Base-by-base conservation (phyloP, 92 coral and sea anemone genomes). In the Actinernus sp. region DNA sequence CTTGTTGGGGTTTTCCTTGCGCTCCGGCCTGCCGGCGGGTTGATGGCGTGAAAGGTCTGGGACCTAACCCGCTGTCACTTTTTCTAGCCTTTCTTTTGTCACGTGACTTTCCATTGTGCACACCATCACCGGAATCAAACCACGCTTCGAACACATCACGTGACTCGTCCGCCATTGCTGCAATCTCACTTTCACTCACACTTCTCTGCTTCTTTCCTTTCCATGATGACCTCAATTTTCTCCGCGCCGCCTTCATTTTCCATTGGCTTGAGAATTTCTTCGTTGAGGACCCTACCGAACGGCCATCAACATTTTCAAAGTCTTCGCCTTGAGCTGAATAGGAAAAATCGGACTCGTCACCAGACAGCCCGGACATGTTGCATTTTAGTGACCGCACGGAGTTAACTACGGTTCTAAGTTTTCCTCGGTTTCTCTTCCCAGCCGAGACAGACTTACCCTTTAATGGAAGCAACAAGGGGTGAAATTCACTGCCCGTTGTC, bases 121-220 rank as follows among this genome's bases (percentile, higher is more conserved):
- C n/a, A n/a, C n/a, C n/a, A n/a, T n/a, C n/a, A n/a, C n/a, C 52
- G 4, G 10, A 23, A 18, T 45, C 52, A 23, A 45, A 45, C 52
- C 52, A 45, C 5, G 52, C 52, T 4, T 45, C 52, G 5, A 45
- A 4, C 21, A 45, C 6, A 5, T 45, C 52, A 45, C 52, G 52
- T 45, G 52, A 45, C 52, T 45, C 11, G 17, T 45, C 21, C 57
- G 4, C 19, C 7, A 2, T 20, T 52, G 28, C 65, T 26, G 38
- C 27, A 33, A 70, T 48, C 20, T 70, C 78, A 41, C 66, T 70
- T 25, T 70, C 78, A 21, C 78, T 70, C 0, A 46, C 82, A 34
- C 71, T 62, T n/a, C 85, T 31, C 61, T 33, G 63, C 18, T 38
- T 16, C 45, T 62, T 61, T 24, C 28, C 41, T 32, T 22, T 49